A percentile compares a stretch with the other conserved stretches of the same genome.
Conservation (phyloP, 2,797 vertebrate species). For the Sebastolobus alascanus region DNA sequence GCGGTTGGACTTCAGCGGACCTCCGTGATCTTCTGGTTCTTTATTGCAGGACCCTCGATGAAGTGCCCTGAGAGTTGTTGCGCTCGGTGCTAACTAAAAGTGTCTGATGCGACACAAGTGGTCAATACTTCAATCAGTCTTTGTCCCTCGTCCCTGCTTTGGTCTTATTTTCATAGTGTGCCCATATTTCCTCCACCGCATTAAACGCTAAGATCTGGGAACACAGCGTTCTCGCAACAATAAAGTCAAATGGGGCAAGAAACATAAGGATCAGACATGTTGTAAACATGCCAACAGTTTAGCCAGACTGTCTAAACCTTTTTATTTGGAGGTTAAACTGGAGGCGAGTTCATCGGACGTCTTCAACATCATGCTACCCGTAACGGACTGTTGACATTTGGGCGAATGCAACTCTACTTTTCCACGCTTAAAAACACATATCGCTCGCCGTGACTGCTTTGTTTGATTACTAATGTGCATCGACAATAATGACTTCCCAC, state of each 20-base stretch:
- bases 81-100: not conserved
- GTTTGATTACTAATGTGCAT: conserved; percentile 65
- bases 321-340: not conserved
- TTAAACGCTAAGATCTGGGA: not conserved
- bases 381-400: not conserved
- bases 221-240: not conserved
- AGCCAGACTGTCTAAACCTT: not conserved
- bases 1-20: not conserved
- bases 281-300: conserved; percentile 1
- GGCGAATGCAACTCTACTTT: conserved; percentile 26
- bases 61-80: not conserved
- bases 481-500: conserved; percentile 68
- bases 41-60: not conserved
- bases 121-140: not conserved
- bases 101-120: not conserved
- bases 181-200: not conserved
- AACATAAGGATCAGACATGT: not conserved
- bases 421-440: conserved; percentile 36
- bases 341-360: not conserved
- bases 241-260: not conserved
- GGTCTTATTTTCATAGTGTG: not conserved
- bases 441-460: conserved; percentile 43
- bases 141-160: not conserved
- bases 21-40: not conserved
- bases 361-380: not conserved